Conservation (phyloP, 1,140 invertebrate species). For the Magallana ariakensis region DNA sequence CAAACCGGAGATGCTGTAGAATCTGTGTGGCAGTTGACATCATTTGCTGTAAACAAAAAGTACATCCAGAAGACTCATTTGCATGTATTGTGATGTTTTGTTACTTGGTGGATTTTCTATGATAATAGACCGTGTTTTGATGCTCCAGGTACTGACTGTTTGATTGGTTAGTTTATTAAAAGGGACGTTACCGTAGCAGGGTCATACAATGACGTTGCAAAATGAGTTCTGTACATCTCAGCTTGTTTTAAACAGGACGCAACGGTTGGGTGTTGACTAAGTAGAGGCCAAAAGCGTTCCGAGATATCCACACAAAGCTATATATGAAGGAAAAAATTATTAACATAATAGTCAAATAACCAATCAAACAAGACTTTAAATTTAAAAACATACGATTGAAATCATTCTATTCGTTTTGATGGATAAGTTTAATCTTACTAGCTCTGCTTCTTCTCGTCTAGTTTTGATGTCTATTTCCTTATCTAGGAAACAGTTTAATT, state of each 20-base stretch:
- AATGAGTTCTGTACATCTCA: constrained; percentile 68
- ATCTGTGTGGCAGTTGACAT: constrained; percentile 46
- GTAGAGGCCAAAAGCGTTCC: constrained; percentile 58
- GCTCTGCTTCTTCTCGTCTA: constrained; percentile 51
- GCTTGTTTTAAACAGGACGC: constrained; percentile 65
- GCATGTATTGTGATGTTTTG: too few relatives aligned
- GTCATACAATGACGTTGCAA: constrained; percentile 65
- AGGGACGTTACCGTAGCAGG: constrained; percentile 65
- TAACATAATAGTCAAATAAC: background rate
- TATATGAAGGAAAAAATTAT: background rate
- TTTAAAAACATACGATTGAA: background rate
- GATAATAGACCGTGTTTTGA: too few relatives aligned
- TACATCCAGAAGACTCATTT: too few relatives aligned
- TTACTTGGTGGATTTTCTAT: too few relatives aligned
- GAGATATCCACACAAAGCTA: constrained; percentile 58
- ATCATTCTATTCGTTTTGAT: background rate
- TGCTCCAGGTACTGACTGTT: too few relatives aligned
- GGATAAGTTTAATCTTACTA: constrained; percentile 9
- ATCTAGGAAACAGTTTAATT: constrained; percentile 36
- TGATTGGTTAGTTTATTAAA: background rate
- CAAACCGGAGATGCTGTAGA: constrained; percentile 42
- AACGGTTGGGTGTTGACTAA: constrained; percentile 66
- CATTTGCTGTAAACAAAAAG: constrained; percentile 31
- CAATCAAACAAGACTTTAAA: background rate
- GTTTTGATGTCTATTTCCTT: constrained; percentile 46